Conservation (phyloP, 2,797 vertebrate species). For the Petrocephalus sullivani region DNA sequence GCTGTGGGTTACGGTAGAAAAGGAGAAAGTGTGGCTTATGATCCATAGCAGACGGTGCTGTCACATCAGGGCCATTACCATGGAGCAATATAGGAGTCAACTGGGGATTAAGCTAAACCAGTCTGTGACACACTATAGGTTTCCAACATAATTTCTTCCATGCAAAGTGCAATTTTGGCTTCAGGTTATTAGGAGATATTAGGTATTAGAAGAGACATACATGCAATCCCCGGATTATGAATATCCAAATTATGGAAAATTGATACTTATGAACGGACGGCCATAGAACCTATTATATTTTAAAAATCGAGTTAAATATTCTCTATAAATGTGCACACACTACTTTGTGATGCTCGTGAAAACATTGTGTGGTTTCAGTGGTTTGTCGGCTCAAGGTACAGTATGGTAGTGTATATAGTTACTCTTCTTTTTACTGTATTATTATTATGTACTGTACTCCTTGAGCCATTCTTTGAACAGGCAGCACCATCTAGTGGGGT, state of each 20-base stretch:
- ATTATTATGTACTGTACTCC: background rate
- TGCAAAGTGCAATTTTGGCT: too few species aligned
- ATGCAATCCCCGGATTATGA: background rate
- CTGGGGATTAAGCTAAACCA: too few species aligned
- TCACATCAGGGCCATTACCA: too few species aligned
- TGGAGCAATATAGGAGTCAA: too few species aligned
- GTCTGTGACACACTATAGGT: too few species aligned
- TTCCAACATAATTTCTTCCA: too few species aligned
- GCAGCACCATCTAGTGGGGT: too few species aligned
- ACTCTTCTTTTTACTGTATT: background rate
- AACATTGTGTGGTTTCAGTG: background rate
- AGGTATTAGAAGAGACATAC: background rate
- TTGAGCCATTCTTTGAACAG: too few species aligned
- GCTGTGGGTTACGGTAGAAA: background rate
- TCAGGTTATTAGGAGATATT: background rate
- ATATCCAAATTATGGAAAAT: background rate
- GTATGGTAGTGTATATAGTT: background rate
- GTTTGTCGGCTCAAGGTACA: background rate
- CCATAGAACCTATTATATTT: background rate
- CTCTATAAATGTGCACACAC: background rate
- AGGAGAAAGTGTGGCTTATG: background rate
- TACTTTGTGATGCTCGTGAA: background rate
- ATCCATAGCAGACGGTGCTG: too few species aligned
- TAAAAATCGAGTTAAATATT: background rate
- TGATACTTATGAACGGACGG: background rate